phyloP scores from a whole-genome alignment of 2,888 invertebrate genomes.

The Alloplasta piceator region DNA sequence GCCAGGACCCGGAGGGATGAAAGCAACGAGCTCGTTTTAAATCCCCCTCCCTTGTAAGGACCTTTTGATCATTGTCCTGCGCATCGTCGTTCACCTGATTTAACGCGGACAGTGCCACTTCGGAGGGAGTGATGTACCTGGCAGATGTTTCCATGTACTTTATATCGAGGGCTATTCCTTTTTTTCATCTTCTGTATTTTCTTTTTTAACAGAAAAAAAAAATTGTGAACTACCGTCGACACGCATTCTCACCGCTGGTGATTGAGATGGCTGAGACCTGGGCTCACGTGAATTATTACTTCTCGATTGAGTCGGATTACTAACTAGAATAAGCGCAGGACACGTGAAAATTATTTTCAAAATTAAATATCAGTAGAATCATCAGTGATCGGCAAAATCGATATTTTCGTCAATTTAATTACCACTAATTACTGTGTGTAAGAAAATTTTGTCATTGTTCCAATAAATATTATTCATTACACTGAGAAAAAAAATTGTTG shows the following conservation, averaged over 20 bases:
- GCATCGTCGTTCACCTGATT: constrained; percentile 79
- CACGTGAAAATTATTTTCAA: too few species aligned
- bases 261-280: neutral
- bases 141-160: constrained; percentile 77
- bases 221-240: constrained; percentile 2
- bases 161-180: neutral
- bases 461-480: too few species aligned
- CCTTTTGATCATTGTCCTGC: constrained; percentile 69
- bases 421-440: too few species aligned
- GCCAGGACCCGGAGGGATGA: constrained; percentile 21
- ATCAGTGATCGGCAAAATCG: too few species aligned
- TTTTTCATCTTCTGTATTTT: constrained; percentile 15
- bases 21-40: constrained; percentile 34
- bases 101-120: constrained; percentile 77
- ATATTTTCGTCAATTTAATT: too few species aligned
- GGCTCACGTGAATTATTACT: neutral
- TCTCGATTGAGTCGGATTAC: too few species aligned
- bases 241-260: neutral
- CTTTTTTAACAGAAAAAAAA: constrained; percentile 4
- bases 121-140: constrained; percentile 81
- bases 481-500: too few species aligned
- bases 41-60: constrained; percentile 30
- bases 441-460: too few species aligned
- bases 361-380: too few species aligned
- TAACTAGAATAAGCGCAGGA: too few species aligned